Base-by-base conservation (phyloP, 2,797 vertebrate genomes). In the Hozukius guyotensis region DNA sequence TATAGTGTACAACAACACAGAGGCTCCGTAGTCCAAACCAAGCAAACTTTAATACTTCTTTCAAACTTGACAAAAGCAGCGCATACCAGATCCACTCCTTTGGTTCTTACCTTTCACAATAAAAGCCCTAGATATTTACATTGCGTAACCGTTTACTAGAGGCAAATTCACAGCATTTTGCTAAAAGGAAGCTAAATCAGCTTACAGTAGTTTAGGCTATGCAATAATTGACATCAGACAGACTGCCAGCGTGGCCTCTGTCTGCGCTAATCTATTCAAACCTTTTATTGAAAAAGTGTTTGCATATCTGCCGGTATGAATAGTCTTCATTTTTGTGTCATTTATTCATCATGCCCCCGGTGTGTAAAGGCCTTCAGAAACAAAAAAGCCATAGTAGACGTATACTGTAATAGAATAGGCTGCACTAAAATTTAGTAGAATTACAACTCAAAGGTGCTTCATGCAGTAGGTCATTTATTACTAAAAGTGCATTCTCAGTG, bases 301-400 rank as follows among this genome's bases (percentile, higher is more conserved):
- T n/a, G 49, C 49, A 53, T 53, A 10, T 4, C 49, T 53, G n/a
- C 49, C 20, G 4, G 49, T 53, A 53, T 53, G n/a, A 53, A 53
- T 53, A 0, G 49, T 53, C n/a, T 53, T 53, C n/a, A 53, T 53
- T 53, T 53, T 53, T 53, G 46, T 49, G 46, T 53, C 20, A 22
- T 53, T 49, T 49, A 49, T 49, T 20, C 18, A 49, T 49, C 46
- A 20, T 20, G 46, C 16, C 46, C 46, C 18, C n/a, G 3, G 52
- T 53, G n/a, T 53, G n/a, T 53, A 22, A 11, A 22, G 52, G 52
- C 52, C 49, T 52, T 52, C 42, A 49, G 46, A 75, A 63, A 72
- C 29, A 65, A 3, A 62, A 57, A 67, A 25, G 4, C 1, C 4
- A 4, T 22, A 32, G 0, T 0, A 53, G 14, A 49, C 27, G 10